These are phyloP conservation scores for Scolopax bukidnonensis DNA, from an alignment of 2,797 vertebrate genomes.

Conservation along the genomic window DNA sequence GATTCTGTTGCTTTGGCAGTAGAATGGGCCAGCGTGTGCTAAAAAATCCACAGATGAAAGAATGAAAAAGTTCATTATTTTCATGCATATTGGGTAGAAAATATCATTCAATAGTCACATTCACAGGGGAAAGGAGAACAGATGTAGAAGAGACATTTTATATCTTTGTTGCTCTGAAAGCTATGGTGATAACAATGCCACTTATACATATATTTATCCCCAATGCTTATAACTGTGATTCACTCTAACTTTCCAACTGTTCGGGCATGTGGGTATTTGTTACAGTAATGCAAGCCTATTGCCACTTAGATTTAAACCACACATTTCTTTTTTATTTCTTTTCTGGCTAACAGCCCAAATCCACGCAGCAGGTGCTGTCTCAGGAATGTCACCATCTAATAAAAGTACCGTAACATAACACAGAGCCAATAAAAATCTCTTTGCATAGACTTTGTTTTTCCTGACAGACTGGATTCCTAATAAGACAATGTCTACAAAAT, in stretches of 20 bases:
- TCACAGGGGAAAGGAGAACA: background rate
- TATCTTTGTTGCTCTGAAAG: slow-evolving; percentile 52
- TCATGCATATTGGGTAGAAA: background rate
- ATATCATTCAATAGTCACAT: background rate
- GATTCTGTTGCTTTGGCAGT: slow-evolving; percentile 7
- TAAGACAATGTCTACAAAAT: slow-evolving; percentile 55
- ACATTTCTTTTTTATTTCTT: slow-evolving; percentile 69
- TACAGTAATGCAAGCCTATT: slow-evolving; percentile 32
- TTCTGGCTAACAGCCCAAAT: slow-evolving; percentile 73
- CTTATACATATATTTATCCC: slow-evolving; percentile 41
- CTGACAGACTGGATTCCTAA: slow-evolving; percentile 70
- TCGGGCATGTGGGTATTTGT: slow-evolving; percentile 55
- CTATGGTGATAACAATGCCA: slow-evolving; percentile 1
- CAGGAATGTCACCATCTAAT: slow-evolving; percentile 74
- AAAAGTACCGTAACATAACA: slow-evolving; percentile 74
- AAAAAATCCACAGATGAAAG: background rate
- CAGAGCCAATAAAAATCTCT: slow-evolving; percentile 71
- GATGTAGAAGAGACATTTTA: slow-evolving; percentile 45
- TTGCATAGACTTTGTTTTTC: slow-evolving; percentile 57
- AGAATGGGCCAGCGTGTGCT: background rate
- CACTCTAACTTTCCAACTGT: slow-evolving; percentile 52
- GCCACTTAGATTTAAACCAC: slow-evolving; percentile 54
- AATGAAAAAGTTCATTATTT: slow-evolving; percentile 4
- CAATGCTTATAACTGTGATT: slow-evolving; percentile 21
- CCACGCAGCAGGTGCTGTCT: slow-evolving; percentile 77